Conservation (phyloP, 2,113 vertebrate genomes). For the Dascyllus trimaculatus region DNA sequence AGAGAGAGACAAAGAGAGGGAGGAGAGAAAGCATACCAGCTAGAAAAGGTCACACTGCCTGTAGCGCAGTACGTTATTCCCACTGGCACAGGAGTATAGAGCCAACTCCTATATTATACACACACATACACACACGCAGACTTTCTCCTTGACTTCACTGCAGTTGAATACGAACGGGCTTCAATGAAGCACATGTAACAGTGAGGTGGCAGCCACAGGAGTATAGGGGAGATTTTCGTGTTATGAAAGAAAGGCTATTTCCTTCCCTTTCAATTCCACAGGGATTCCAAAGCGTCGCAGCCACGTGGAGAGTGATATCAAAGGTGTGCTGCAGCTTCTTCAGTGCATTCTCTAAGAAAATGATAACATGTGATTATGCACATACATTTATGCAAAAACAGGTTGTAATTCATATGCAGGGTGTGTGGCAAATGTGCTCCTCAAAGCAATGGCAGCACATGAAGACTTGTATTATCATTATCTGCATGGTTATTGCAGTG, state of each 20-base stretch:
- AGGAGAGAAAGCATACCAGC: constrained; percentile 59
- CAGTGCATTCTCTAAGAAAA: background rate
- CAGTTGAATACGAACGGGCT: constrained; percentile 71
- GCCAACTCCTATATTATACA: constrained; percentile 69
- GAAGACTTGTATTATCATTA: constrained; percentile 5
- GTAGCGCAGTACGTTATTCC: constrained; percentile 80
- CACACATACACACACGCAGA: constrained; percentile 49
- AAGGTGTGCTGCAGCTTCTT: background rate
- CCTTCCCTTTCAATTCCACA: constrained; percentile 38
- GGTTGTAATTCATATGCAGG: background rate
- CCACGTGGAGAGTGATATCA: constrained; percentile 17
- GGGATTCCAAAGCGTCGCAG: constrained; percentile 43
- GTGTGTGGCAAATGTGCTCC: background rate
- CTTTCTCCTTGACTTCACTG: constrained; percentile 73
- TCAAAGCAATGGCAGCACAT: constrained; percentile 15
- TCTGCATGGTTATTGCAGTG: constrained; percentile 29
- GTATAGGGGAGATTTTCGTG: constrained; percentile 54
- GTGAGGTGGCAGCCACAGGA: constrained; percentile 64
- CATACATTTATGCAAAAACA: background rate
- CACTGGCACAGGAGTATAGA: constrained; percentile 72
- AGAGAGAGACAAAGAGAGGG: constrained; percentile 37
- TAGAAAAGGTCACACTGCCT: constrained; percentile 81
- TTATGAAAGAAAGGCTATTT: constrained; percentile 51
- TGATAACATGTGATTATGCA: constrained; percentile 7
- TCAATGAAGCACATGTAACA: constrained; percentile 71